phyloP scores from a whole-genome alignment of 2,888 invertebrate species.

The Serripes groenlandicus region DNA sequence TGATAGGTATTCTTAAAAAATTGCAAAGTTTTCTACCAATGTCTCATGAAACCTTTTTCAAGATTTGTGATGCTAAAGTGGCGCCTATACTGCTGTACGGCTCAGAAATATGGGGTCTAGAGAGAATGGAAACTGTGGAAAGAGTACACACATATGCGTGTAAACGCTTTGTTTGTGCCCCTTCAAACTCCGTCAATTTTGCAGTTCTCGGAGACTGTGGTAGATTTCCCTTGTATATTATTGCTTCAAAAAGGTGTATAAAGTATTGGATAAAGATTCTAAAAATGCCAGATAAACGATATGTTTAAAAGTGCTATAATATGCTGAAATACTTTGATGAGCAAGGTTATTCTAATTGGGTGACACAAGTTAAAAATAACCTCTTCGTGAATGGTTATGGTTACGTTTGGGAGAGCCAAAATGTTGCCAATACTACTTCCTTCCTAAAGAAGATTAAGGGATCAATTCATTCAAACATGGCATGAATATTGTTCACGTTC shows the following conservation, averaged over 20 bases:
- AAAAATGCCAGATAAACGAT: constrained; percentile 4
- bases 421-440: too few relatives aligned
- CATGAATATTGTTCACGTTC: neutral
- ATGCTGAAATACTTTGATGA: constrained; percentile 1
- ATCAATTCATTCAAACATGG: constrained; percentile 8
- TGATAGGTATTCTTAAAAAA: neutral
- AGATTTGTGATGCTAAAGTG: constrained; percentile 39
- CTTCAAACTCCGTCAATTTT: constrained; percentile 1
- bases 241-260: constrained; percentile 16
- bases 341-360: constrained; percentile 14
- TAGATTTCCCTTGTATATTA: constrained; percentile 22
- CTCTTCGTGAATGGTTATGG: neutral
- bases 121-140: constrained; percentile 25
- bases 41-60: constrained; percentile 14
- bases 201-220: constrained; percentile 23
- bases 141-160: constrained; percentile 18
- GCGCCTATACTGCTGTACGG: constrained; percentile 36
- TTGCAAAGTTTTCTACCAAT: neutral
- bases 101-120: constrained; percentile 48
- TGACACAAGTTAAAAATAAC: constrained; percentile 1
- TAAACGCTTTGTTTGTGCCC: constrained; percentile 15
- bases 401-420: neutral
- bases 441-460: neutral
- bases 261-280: constrained; percentile 25
- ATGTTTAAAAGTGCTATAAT: constrained; percentile 26